phyloP scores from a whole-genome alignment of 2,113 vertebrate genomes.

The Anarrhichthys ocellatus region DNA sequence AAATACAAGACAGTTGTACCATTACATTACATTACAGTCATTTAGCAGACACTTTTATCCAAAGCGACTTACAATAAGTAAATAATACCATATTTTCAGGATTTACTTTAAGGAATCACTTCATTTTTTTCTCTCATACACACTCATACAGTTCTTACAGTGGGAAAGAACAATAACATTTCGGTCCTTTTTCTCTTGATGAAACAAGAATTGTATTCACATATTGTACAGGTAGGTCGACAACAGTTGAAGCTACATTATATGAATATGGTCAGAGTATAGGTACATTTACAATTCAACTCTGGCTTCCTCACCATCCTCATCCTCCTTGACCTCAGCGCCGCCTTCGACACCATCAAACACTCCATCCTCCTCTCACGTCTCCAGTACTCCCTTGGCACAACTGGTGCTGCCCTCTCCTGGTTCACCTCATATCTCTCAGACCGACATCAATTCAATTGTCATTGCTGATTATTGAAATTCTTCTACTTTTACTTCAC shows the following conservation, averaged over 20 bases:
- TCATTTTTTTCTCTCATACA: neutral
- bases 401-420: no score
- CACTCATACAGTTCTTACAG: neutral
- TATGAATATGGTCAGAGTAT: neutral
- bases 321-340: no score
- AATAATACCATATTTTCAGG: neutral
- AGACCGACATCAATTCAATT: neutral
- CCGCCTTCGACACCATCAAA: no score
- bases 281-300: no score
- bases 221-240: constrained; percentile 41
- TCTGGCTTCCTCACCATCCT: no score
- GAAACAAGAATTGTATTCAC: constrained; percentile 33
- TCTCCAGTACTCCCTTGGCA: no score
- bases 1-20: neutral
- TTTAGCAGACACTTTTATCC: no score
- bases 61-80: no score
- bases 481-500: neutral
- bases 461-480: neutral
- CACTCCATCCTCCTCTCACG: no score
- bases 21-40: no score
- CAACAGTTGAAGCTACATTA: constrained; percentile 1
- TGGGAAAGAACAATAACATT: neutral
- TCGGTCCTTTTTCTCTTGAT: constrained; percentile 16
- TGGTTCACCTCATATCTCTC: no score
- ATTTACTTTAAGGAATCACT: constrained; percentile 6